These are phyloP conservation scores for Apodemus sylvaticus DNA, from an alignment of 2,113 vertebrate genomes.

Conservation along the genomic window DNA sequence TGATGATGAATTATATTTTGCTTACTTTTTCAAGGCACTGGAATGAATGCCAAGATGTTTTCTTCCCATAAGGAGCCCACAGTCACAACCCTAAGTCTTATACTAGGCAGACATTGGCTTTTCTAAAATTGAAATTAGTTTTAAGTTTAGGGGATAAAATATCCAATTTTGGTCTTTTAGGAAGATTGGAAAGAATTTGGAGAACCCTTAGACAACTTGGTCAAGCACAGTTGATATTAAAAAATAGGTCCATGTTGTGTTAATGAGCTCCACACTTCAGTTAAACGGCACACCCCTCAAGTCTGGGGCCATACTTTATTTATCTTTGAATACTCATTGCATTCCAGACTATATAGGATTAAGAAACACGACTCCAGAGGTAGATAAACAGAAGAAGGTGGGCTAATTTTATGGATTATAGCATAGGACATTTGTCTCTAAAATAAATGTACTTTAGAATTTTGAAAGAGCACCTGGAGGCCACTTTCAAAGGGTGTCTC, in stretches of 20 bases:
- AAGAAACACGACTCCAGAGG: neutral
- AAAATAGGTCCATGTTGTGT: neutral
- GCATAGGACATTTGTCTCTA: neutral
- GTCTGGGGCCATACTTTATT: neutral
- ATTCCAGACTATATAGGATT: neutral
- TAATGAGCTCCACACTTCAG: neutral
- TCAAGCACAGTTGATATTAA: neutral
- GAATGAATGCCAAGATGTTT: neutral
- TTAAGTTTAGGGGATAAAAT: neutral
- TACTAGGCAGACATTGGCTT: neutral
- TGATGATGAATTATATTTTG: too few relatives aligned
- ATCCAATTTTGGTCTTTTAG: neutral
- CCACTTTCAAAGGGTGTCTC: neutral
- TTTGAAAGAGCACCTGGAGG: neutral
- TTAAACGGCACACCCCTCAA: neutral
- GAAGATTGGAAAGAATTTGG: neutral
- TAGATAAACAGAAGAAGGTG: neutral
- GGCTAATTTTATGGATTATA: neutral
- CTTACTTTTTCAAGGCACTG: neutral
- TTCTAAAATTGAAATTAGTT: neutral
- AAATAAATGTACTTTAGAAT: neutral
- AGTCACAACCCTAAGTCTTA: neutral
- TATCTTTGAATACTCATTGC: neutral
- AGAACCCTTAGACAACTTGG: neutral
- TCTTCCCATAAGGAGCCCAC: neutral